Conservation (phyloP, 2,113 vertebrate species). For the Macquaria australasica region DNA sequence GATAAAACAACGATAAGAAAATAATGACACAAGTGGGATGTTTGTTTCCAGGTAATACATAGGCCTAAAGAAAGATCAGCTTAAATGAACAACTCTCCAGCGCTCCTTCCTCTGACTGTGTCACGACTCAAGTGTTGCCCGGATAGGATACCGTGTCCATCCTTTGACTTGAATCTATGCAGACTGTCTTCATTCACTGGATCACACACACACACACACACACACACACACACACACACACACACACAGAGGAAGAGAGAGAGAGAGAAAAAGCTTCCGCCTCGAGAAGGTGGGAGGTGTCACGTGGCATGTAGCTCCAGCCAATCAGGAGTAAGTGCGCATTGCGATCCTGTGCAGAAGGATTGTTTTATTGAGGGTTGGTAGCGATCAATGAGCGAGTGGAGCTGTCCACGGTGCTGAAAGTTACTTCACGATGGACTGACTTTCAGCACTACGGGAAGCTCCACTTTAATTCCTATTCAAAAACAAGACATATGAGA, state of each 20-base stretch:
- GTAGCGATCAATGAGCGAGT: slow-evolving; percentile 70
- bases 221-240: background rate
- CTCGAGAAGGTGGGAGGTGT: slow-evolving; percentile 41
- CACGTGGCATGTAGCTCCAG: slow-evolving; percentile 55
- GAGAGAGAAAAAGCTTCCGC: slow-evolving; percentile 40
- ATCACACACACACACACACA: slow-evolving; percentile 3
- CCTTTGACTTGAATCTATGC: slow-evolving; percentile 29
- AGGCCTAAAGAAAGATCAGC: background rate
- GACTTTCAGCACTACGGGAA: slow-evolving; percentile 48
- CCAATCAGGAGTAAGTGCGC: slow-evolving; percentile 81
- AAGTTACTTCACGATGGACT: slow-evolving; percentile 45
- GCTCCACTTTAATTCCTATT: background rate
- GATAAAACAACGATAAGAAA: background rate
- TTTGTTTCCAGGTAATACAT: background rate
- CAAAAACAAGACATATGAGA: background rate
- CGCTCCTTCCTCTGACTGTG: background rate
- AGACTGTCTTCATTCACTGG: slow-evolving; percentile 59
- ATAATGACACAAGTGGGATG: background rate
- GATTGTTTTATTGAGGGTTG: slow-evolving; percentile 70
- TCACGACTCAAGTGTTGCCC: background rate
- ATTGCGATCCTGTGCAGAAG: slow-evolving; percentile 82
- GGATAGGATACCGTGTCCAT: background rate
- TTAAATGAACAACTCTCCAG: slow-evolving; percentile 1
- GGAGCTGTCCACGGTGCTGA: slow-evolving; percentile 65
- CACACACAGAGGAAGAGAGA: background rate